phyloP scores from a whole-genome alignment of 2,888 invertebrate species.

The Xylocampa areola region DNA sequence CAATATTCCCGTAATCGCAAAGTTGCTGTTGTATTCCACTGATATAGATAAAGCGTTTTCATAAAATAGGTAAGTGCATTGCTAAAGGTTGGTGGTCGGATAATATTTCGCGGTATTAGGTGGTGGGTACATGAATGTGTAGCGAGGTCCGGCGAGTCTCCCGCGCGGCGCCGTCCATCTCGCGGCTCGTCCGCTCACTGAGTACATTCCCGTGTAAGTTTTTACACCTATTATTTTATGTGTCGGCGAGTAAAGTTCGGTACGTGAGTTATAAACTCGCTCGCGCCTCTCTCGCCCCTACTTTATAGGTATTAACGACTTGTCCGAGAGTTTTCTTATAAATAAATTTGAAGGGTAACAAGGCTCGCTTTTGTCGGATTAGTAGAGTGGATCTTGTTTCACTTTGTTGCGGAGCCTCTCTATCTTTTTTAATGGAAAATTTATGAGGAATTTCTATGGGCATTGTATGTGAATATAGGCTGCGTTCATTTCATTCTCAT shows the following conservation, averaged over 20 bases:
- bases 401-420: constrained; percentile 87
- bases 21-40: constrained; percentile 29
- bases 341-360: constrained; percentile 90
- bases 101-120: constrained; percentile 57
- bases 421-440: constrained; percentile 84
- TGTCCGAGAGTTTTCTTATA: constrained; percentile 90
- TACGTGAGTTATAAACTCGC: constrained; percentile 90
- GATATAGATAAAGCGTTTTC: constrained; percentile 57
- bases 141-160: constrained; percentile 54
- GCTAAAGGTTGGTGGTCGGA: constrained; percentile 41
- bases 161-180: constrained; percentile 82
- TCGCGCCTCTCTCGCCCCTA: constrained; percentile 90
- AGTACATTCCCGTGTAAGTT: constrained; percentile 90
- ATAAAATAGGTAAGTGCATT: constrained; percentile 49
- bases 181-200: constrained; percentile 85
- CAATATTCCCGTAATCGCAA: constrained; percentile 42
- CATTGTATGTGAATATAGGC: constrained; percentile 66
- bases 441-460: constrained; percentile 72
- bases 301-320: constrained; percentile 90
- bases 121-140: constrained; percentile 59
- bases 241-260: constrained; percentile 90
- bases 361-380: constrained; percentile 90
- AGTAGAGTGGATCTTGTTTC: constrained; percentile 90
- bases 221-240: constrained; percentile 90
- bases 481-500: constrained; percentile 19